Conservation (phyloP, 2,797 vertebrate species). For the Pterois miles region DNA sequence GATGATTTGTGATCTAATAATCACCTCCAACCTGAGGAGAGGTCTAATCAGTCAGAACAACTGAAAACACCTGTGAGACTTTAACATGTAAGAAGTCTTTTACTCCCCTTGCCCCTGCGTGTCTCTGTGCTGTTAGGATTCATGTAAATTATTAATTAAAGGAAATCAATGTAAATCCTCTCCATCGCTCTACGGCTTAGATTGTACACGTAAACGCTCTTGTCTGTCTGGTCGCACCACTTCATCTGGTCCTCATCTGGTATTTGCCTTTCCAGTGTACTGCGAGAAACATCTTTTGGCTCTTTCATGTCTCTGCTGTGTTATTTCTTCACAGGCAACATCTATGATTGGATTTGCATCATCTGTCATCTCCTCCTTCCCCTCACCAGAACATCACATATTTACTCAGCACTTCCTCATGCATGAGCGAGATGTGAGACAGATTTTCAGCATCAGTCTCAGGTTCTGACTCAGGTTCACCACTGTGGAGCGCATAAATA, state of each 20-base stretch:
- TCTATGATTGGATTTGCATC: slow-evolving; percentile 15
- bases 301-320: slow-evolving; percentile 28
- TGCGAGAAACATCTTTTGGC: slow-evolving; percentile 5
- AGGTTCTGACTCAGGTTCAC: neutral
- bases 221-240: neutral
- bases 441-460: neutral
- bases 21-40: too few species aligned
- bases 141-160: neutral
- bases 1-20: too few species aligned
- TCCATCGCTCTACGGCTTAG: neutral
- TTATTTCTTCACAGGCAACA: slow-evolving; percentile 26
- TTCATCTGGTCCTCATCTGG: slow-evolving; percentile 8
- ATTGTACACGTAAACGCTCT: neutral
- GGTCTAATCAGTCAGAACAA: too few species aligned
- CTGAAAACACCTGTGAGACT: too few species aligned
- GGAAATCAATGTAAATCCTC: neutral
- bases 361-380: slow-evolving; percentile 19
- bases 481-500: neutral
- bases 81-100: too few species aligned
- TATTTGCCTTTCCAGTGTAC: neutral
- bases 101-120: too few species aligned
- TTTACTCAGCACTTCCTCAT: neutral
- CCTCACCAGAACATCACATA: neutral
- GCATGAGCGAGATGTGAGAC: neutral
- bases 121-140: too few species aligned